Evolutionary conservation across 2,113 vertebrate species (phyloP).

Genomic region (Neolamprologus ventralis): DNA sequence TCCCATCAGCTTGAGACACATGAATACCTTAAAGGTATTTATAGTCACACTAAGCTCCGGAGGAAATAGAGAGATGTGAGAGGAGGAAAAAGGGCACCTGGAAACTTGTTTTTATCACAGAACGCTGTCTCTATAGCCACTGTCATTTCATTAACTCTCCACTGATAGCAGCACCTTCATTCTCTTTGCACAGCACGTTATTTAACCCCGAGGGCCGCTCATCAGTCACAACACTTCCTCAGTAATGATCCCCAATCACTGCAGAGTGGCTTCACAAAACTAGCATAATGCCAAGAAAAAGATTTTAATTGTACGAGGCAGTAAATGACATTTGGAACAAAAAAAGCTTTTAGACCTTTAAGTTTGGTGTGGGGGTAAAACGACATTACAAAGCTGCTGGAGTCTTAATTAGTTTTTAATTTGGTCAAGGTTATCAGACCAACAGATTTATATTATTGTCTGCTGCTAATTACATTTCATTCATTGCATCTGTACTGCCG

Average conservation of each 20-base stretch:
- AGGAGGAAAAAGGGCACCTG: background rate
- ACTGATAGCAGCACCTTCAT: slow-evolving; percentile 3
- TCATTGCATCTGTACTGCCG: background rate
- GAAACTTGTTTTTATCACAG: background rate
- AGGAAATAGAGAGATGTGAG: background rate
- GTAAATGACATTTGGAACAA: background rate
- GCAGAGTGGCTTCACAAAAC: background rate
- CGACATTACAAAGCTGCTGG: background rate
- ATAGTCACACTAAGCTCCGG: background rate
- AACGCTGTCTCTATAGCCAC: background rate
- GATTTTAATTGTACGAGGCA: background rate
- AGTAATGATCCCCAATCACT: slow-evolving; percentile 2
- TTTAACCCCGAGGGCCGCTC: background rate
- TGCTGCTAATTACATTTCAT: background rate
- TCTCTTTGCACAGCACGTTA: slow-evolving; percentile 10
- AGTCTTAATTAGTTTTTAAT: background rate
- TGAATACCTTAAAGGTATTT: background rate
- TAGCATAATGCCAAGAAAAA: background rate
- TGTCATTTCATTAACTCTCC: slow-evolving; percentile 23
- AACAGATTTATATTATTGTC: background rate
- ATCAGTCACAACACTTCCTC: slow-evolving; percentile 10
- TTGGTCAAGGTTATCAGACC: background rate
- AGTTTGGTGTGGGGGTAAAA: background rate
- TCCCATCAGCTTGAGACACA: background rate
- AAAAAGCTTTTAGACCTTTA: background rate